Conservation (phyloP, 2,113 vertebrate genomes). For the cattle (Bos taurus) region ARS-UCD2.0 NC_037338.1:74126001-74126500, state of each 20-base stretch:
- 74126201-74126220: fast-evolving
- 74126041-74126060: neutral
- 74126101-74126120: neutral
- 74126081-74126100: neutral
- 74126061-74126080: neutral
- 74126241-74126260: neutral
- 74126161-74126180: neutral
- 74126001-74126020: neutral
- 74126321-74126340: neutral
- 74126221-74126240: neutral
- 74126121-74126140: neutral
- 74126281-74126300: neutral
- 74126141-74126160: neutral
- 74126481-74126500: neutral
- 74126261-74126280: neutral
- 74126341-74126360: neutral
- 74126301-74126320: neutral
- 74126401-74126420: neutral
- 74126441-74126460: neutral
- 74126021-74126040: neutral
- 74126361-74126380: neutral
- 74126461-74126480: neutral
- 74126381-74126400: neutral
- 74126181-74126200: neutral
- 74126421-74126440: neutral